These are phyloP conservation scores for Catharus fuscescens DNA, from an alignment of 2,113 vertebrate species.

Conservation along the genomic window DNA sequence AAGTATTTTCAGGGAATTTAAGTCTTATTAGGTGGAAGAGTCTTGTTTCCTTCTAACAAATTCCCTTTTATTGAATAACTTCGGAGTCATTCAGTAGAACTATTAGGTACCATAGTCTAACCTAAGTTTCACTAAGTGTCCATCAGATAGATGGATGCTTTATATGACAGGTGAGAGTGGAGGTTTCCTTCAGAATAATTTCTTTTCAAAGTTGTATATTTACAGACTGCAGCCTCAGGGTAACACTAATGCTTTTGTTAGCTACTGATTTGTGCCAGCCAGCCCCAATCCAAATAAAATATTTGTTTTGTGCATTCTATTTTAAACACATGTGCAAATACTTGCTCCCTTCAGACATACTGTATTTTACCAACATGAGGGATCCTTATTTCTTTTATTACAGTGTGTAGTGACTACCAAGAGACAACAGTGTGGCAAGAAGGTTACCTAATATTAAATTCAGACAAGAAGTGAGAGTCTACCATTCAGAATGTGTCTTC, in stretches of 20 bases:
- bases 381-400: neutral
- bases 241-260: slow-evolving; percentile 1
- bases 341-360: neutral
- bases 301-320: neutral
- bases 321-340: neutral
- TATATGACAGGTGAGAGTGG: neutral
- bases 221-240: neutral
- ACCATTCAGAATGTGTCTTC: neutral
- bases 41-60: neutral
- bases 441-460: neutral
- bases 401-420: neutral
- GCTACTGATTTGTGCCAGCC: neutral
- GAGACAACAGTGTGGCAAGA: neutral
- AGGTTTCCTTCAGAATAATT: neutral
- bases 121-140: neutral
- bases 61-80: neutral
- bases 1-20: neutral
- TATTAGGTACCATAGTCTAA: neutral
- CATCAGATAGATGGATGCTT: neutral
- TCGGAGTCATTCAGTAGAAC: neutral
- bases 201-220: neutral
- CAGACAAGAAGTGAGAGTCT: neutral
- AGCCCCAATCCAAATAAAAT: neutral
- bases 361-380: neutral
- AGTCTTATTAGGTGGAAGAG: neutral